These are phyloP conservation scores for Limnephilus auricula DNA, from an alignment of 2,888 invertebrate species.

Conservation along the genomic window DNA sequence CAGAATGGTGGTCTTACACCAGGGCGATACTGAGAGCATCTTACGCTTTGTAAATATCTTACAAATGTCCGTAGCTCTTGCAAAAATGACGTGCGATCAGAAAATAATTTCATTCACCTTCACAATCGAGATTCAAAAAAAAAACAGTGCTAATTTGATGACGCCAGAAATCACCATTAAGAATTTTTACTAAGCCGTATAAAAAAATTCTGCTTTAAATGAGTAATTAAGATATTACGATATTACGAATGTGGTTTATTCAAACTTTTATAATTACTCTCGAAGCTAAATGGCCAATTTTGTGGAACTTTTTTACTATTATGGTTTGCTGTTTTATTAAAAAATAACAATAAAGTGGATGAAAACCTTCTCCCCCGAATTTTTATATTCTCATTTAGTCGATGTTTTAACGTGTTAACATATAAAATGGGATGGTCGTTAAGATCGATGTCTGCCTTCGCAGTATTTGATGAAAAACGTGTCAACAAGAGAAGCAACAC, in stretches of 20 bases:
- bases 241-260: not conserved
- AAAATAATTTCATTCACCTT: not conserved
- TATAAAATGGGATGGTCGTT: not conserved
- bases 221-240: not conserved
- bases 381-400: not conserved
- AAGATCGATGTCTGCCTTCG: not conserved
- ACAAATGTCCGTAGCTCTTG: too few species aligned
- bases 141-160: not conserved
- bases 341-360: not conserved
- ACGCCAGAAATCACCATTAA: not conserved
- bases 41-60: too few species aligned
- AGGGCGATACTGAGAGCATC: too few species aligned
- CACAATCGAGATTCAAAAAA: not conserved
- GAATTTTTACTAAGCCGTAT: not conserved
- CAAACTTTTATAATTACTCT: not conserved
- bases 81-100: too few species aligned
- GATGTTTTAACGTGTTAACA: not conserved
- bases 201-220: not conserved
- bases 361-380: not conserved
- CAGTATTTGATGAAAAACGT: not conserved
- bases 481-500: not conserved
- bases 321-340: not conserved
- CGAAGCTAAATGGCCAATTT: not conserved
- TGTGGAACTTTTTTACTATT: not conserved
- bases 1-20: too few species aligned